phyloP scores from a whole-genome alignment of 1,140 invertebrate species.

The Drosophila lacteicornis region DNA sequence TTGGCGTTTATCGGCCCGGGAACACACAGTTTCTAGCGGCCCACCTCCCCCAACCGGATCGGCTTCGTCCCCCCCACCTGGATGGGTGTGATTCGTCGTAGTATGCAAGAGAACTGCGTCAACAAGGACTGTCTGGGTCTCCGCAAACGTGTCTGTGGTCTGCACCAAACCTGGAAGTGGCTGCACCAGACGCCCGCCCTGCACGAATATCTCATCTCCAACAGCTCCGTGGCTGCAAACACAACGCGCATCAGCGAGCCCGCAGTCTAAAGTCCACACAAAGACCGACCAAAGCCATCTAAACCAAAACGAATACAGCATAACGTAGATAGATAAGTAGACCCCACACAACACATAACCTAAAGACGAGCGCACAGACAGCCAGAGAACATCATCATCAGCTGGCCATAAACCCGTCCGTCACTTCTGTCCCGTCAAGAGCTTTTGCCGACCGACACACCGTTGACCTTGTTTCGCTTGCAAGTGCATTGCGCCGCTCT shows the following conservation, averaged over 20 bases:
- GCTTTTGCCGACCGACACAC: conserved; percentile 38
- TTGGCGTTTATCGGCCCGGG: conserved; percentile 39
- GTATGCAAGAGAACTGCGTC: conserved; percentile 72
- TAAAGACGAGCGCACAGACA: conserved; percentile 15
- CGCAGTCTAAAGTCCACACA: conserved; percentile 72
- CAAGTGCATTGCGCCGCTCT: conserved; percentile 61
- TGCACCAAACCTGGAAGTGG: conserved; percentile 97
- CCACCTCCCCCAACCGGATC: conserved; percentile 41
- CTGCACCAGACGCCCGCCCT: conserved; percentile 94
- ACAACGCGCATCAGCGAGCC: conserved; percentile 75
- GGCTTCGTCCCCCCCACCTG: conserved; percentile 42
- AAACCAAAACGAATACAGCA: conserved; percentile 63
- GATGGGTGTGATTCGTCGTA: conserved; percentile 85
- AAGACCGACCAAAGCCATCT: conserved; percentile 55
- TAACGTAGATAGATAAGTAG: conserved; percentile 57
- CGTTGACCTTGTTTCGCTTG: conserved; percentile 74
- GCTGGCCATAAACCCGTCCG: conserved; percentile 28
- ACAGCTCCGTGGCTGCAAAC: conserved; percentile 90
- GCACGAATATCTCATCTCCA: conserved; percentile 93
- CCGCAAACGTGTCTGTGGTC: conserved; percentile 92
- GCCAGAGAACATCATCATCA: conserved; percentile 33
- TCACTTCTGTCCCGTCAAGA: conserved; percentile 32
- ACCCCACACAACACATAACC: conserved; percentile 37
- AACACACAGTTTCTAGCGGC: conserved; percentile 41
- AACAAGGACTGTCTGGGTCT: conserved; percentile 93